phyloP scores from a whole-genome alignment of 1,140 invertebrate species.

The Kradibia gibbosae region DNA sequence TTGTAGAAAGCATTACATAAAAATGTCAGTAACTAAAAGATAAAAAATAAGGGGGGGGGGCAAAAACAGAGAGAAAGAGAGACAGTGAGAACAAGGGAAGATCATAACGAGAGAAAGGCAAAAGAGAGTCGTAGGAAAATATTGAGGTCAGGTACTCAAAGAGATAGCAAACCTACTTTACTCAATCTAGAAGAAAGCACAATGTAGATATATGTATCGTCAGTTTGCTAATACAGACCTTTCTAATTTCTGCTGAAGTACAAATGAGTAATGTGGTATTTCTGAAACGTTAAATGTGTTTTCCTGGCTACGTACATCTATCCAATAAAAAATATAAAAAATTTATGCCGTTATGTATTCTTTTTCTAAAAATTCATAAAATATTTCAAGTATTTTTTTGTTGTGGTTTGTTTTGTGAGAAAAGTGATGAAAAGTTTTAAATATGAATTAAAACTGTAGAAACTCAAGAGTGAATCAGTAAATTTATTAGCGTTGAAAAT shows the following conservation, averaged over 20 bases:
- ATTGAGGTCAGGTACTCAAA: slow-evolving; percentile 61
- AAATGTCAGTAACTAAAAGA: slow-evolving; percentile 17
- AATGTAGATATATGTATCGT: slow-evolving; percentile 47
- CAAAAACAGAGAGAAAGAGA: slow-evolving; percentile 39
- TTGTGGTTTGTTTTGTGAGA: not conserved
- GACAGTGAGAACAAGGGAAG: slow-evolving; percentile 26
- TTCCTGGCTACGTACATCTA: not conserved
- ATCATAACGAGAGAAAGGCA: slow-evolving; percentile 45
- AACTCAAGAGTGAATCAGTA: no score
- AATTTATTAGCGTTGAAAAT: no score
- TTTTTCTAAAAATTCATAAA: not conserved
- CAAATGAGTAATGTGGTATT: not conserved
- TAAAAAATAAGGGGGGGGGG: not conserved
- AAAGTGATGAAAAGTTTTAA: no score
- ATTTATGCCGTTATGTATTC: not conserved
- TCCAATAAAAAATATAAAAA: not conserved
- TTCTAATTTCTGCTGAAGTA: slow-evolving; percentile 58
- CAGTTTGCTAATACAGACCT: slow-evolving; percentile 53
- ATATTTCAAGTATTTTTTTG: not conserved
- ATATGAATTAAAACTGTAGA: no score
- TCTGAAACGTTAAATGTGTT: not conserved
- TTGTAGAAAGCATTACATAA: slow-evolving; percentile 24
- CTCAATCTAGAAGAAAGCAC: slow-evolving; percentile 57
- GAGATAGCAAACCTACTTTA: slow-evolving; percentile 60
- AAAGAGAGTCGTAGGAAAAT: slow-evolving; percentile 54